Base-by-base conservation (phyloP, 2,888 invertebrate genomes). In the Campoplex nolae region DNA sequence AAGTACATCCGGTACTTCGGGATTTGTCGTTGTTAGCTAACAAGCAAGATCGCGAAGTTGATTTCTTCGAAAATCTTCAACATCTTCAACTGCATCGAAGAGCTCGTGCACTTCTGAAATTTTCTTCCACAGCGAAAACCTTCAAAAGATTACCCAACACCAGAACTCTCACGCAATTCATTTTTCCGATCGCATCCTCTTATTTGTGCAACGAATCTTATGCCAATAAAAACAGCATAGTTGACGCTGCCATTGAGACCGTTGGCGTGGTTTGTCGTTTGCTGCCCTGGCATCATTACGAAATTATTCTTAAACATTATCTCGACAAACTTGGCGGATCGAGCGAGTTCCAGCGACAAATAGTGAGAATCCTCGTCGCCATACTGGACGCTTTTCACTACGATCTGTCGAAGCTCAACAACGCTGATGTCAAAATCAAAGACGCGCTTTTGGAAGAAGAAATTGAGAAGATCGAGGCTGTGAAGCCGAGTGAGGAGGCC, bases 341-440 rank as follows among this genome's bases (percentile, higher is more conserved):
- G 11, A 94, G 96, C 0, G 97, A 97, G 56, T 97, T 97, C 93
- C 98, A 98, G 92, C 98, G 97, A 90, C 98, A 98, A 91, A 95
- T 97, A 83, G 97, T 98, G 11, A 95, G 97, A 82, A 95, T 98
- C 82, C 95, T 97, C 18, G 96, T 97, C 0, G 96, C 96, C 0
- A 97, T 99, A 86, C 95, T 99, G 88, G 98, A 99, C 93, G 96
- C 97, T 0, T 99, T 99, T 92, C 99, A 99, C 95, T 99, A 97
- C 94, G 98, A 99, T 95, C 95, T 99, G 74, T 96, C 96, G 0
- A 96, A 97, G 93, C 96, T 95, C 7, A 93, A 95, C 79, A 90
- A 78, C 35, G 68, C 82, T 2, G 77, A 90, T 13, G 73, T 51
- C 18, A 79, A 74, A n/a, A 56, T 62, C 3, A 11, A n/a, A 16